Conservation (phyloP, 1,140 invertebrate species). For the Zaprionus davidi region DNA sequence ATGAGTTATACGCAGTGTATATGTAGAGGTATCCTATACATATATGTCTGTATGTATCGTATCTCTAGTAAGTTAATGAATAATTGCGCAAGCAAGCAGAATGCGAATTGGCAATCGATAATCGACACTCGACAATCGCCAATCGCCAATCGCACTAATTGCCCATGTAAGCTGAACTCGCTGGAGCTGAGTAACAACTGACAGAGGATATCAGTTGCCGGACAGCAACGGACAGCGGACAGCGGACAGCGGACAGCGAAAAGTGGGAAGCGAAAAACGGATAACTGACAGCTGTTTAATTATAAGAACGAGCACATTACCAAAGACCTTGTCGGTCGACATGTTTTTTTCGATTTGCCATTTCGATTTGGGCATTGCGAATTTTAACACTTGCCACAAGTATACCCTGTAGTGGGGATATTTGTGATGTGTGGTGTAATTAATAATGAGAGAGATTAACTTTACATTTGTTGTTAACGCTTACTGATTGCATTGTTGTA, state of each 20-base stretch:
- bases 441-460: too few species aligned
- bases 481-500: too few species aligned
- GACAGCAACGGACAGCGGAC: neutral
- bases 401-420: too few species aligned
- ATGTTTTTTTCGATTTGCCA: neutral
- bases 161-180: neutral
- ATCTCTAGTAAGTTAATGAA: neutral
- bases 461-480: too few species aligned
- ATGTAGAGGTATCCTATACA: neutral
- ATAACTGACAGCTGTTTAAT: constrained; percentile 30
- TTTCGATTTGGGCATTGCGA: neutral
- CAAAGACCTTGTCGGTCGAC: neutral
- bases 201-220: neutral
- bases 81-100: neutral
- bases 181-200: neutral
- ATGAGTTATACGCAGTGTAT: neutral
- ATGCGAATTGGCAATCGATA: constrained; percentile 1
- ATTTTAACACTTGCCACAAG: neutral
- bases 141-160: neutral
- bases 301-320: constrained; percentile 9
- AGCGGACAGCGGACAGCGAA: neutral
- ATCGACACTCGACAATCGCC: neutral
- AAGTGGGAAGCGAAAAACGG: neutral
- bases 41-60: neutral
- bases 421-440: too few species aligned